Evolutionary conservation across 2,113 vertebrate species (phyloP), one percentile per base, ranked within the genome.

Genomic region (Vicugna pacos): DNA sequence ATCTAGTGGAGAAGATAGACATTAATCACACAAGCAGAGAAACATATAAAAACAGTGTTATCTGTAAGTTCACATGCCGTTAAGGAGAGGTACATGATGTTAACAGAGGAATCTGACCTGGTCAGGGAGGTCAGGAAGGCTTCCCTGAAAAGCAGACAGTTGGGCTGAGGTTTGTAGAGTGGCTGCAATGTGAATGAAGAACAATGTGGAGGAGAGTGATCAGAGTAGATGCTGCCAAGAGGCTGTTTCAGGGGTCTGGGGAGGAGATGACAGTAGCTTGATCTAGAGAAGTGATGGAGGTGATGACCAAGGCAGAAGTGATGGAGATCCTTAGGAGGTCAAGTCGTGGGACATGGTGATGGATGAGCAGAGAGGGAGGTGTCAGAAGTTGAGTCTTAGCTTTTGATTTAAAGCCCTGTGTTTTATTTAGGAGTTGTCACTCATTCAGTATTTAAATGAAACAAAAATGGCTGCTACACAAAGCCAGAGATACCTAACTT

Each of bases 361-460:
- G 19, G 67, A 11, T 89, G 48, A 83, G 70, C 64, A 80, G 80
- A 88, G 13, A 72, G 42, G 12, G 42, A 88, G 38, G 22, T 69
- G 69, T 91, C 82, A 50, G 22, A 95, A 67, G 42, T 32, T 77
- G 62, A 87, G 26, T 72, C 28, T 86, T 91, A 62, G 50, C 69
- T 94, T 91, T 95, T 89, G 17, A 72, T 73, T 73, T 80, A 62
- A 79, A 96, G 22, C n/a, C 46, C 14, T 80, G 5, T 70, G 13
- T 88, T 91, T 89, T 93, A 83, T 85, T 85, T 67, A 80, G 58
- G 46, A 72, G 30, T 91, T 60, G n/a, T 65, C 38, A 58, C n/a
- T n/a, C 46, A 80, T 77, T 89, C 15, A 77, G 19, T 77, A 58
- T 95, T 93, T 76, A 89, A 92, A 70, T 93, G 65, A 81, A 75